Evolutionary conservation across 2,797 vertebrate species (phyloP), one percentile per base, ranked within the genome.

Genomic region (Pelodytes ibericus): DNA sequence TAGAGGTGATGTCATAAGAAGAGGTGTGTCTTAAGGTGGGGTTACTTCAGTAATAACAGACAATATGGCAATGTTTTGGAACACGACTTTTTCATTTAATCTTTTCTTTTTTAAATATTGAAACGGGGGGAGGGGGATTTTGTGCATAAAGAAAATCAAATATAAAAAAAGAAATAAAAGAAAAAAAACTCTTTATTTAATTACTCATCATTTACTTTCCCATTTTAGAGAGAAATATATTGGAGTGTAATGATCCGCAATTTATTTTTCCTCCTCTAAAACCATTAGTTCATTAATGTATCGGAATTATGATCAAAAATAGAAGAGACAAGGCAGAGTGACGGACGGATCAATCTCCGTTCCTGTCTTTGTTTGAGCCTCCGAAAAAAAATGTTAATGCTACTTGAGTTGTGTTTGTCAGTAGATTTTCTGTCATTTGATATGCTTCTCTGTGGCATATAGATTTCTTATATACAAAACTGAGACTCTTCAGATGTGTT

Each of bases 1-100:
- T 62, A 62, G 13, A 61, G 73, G 41, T 75, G 73, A 75, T 68
- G 73, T 68, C 25, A 75, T 68, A 44, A 36, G 51, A 61, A 74
- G 62, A 53, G 73, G 73, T 25, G 64, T 61, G 57, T 27, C 26
- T 1, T 5, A 30, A 58, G 73, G 64, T 59, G 73, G 64, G 59
- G 64, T 33, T 53, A 57, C 3, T 51, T 5, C 8, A 13, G 53
- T 64, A 74, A 74, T 58, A 68, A 75, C 73, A 75, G 27, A n/a
- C 60, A 24, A 22, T 75, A 75, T 51, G 73, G 64, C 56, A 75
- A 56, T 30, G n/a, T 27, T 75, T 36, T 59, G 36, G 16, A 56
- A 74, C 58, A 75, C 51, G 73, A 68, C 63, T 39, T 2, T 36
- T 62, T 31, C 6, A 53, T 53, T 53, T 24, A 1, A 24, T 24